These are phyloP conservation scores for Acrocephalus arundinaceus DNA, from an alignment of 2,113 vertebrate genomes.

Conservation along the genomic window DNA sequence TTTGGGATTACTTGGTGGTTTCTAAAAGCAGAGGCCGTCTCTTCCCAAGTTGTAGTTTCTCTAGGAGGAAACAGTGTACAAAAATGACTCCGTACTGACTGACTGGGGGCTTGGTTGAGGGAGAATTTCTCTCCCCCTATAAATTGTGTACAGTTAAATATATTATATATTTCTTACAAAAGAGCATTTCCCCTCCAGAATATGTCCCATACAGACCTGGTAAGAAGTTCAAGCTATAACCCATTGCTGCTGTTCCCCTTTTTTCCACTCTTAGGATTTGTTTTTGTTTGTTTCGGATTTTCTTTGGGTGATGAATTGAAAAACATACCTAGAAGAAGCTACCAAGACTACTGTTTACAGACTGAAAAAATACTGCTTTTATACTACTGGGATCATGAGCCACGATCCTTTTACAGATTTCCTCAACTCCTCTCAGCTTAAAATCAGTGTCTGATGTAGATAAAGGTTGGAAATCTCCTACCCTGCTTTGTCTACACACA, in stretches of 20 bases:
- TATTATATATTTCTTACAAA: slow-evolving; percentile 74
- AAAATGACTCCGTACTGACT: slow-evolving; percentile 26
- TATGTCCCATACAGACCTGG: slow-evolving; percentile 22
- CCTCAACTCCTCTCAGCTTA: slow-evolving; percentile 38
- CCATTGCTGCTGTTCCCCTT: slow-evolving; percentile 66
- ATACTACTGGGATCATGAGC: slow-evolving; percentile 73
- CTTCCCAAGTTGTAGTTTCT: slow-evolving; percentile 55
- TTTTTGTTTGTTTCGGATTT: background rate
- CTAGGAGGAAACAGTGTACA: slow-evolving; percentile 39
- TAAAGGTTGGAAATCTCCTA: slow-evolving; percentile 50
- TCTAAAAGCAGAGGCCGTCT: slow-evolving; percentile 31
- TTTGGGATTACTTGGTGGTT: background rate
- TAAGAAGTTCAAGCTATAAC: slow-evolving; percentile 54
- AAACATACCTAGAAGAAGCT: slow-evolving; percentile 49
- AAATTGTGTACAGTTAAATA: slow-evolving; percentile 75
- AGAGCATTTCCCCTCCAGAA: slow-evolving; percentile 63
- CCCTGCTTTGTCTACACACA: slow-evolving; percentile 55
- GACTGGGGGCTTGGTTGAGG: slow-evolving; percentile 24
- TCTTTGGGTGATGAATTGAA: slow-evolving; percentile 42
- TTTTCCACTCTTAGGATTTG: slow-evolving; percentile 8
- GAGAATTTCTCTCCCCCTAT: slow-evolving; percentile 64
- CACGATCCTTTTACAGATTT: slow-evolving; percentile 64
- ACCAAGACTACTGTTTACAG: slow-evolving; percentile 77
- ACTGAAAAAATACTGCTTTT: slow-evolving; percentile 75
- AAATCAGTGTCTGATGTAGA: slow-evolving; percentile 51